Evolutionary conservation across 2,113 vertebrate genomes (phyloP).

Genomic region (Aegotheles bennettii): DNA sequence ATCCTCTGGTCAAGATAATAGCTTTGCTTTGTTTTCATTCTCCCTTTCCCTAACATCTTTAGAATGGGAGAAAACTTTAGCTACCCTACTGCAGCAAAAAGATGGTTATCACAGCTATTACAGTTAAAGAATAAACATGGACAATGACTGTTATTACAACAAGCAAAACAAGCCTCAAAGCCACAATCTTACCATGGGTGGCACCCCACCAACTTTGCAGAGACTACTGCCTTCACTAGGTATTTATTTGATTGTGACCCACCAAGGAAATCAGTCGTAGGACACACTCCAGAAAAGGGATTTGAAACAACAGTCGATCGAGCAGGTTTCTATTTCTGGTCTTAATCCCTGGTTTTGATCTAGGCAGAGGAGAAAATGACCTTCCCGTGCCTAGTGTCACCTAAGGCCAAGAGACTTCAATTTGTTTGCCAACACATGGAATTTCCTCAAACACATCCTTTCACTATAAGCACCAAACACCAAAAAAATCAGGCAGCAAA

Average conservation of each 20-base stretch:
- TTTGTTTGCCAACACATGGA: constrained; percentile 6
- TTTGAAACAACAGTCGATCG: not conserved
- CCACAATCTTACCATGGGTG: not conserved
- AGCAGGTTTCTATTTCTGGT: constrained; percentile 21
- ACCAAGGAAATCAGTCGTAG: not conserved
- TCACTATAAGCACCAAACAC: constrained; percentile 45
- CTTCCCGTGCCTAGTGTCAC: not conserved
- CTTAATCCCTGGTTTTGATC: constrained; percentile 27
- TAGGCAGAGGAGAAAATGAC: not conserved
- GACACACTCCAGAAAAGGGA: not conserved
- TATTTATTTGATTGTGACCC: not conserved
- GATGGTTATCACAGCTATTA: not conserved
- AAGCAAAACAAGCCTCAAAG: not conserved
- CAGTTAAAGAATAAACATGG: not conserved
- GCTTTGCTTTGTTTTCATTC: not conserved
- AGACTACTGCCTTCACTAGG: not conserved
- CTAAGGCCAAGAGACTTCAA: not conserved
- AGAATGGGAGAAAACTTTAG: not conserved
- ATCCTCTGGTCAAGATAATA: not conserved
- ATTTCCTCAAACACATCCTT: constrained; percentile 42
- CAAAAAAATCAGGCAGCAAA: constrained; percentile 61
- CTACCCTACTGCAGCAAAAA: not conserved
- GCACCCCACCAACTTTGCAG: not conserved
- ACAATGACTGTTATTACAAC: not conserved
- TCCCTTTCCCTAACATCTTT: not conserved